phyloP scores from a whole-genome alignment of 2,797 vertebrate species.

The Crenichthys baileyi region DNA sequence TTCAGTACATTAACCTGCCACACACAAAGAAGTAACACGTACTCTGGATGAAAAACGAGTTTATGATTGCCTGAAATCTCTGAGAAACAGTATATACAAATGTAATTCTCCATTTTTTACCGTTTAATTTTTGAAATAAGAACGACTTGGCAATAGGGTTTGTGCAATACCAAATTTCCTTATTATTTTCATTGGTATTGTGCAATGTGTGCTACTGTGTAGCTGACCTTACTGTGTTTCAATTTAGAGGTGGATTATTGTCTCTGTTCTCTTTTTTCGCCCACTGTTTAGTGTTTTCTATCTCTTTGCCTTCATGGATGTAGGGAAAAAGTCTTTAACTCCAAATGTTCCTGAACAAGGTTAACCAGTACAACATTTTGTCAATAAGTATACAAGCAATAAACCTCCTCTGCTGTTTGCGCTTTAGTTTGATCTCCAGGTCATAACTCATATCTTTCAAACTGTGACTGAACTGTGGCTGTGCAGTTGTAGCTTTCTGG shows the following conservation, averaged over 20 bases:
- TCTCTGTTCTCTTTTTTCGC: background rate
- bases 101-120: no score
- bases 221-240: background rate
- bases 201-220: background rate
- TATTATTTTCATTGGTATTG: background rate
- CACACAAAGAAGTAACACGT: background rate
- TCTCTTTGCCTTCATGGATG: background rate
- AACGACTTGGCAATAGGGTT: background rate
- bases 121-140: no score
- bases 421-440: background rate
- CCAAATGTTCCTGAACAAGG: background rate
- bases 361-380: background rate
- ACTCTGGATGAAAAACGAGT: background rate
- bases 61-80: background rate
- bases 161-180: background rate
- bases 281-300: background rate
- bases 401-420: background rate
- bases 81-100: no score
- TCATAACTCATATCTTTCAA: slow-evolving; percentile 3
- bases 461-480: background rate
- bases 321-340: no score
- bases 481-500: slow-evolving; percentile 1
- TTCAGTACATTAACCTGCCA: background rate
- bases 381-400: background rate
- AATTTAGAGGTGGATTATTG: background rate